phyloP scores from a whole-genome alignment of 1,140 invertebrate genomes.

The Brachystomella parvula region DNA sequence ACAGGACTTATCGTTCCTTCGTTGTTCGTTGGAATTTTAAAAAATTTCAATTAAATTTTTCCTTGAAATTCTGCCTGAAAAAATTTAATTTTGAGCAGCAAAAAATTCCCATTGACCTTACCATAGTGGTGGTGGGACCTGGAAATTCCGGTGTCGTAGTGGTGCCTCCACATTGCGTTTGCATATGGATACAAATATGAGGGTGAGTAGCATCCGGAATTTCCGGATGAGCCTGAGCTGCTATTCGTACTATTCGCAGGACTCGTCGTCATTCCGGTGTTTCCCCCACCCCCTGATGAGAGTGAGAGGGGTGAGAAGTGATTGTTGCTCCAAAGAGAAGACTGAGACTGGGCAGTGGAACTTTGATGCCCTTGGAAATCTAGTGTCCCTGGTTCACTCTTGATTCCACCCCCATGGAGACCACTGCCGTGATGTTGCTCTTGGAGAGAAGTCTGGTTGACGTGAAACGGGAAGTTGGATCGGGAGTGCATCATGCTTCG shows the following conservation, averaged over 20 bases:
- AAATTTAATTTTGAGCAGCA: no score
- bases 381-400: neutral
- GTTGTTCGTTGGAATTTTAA: no score
- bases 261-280: slow-evolving; percentile 23
- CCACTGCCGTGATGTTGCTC: neutral
- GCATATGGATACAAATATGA: slow-evolving; percentile 35
- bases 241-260: slow-evolving; percentile 37
- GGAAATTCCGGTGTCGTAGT: slow-evolving; percentile 34
- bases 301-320: neutral
- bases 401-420: neutral
- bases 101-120: slow-evolving; percentile 16
- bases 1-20: no score
- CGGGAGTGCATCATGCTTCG: slow-evolving; percentile 1
- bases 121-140: slow-evolving; percentile 35
- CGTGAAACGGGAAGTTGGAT: slow-evolving; percentile 2
- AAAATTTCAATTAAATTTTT: neutral
- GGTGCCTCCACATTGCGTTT: slow-evolving; percentile 38
- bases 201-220: slow-evolving; percentile 31
- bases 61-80: no score
- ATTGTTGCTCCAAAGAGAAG: neutral
- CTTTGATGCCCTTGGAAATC: neutral
- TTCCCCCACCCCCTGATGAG: neutral
- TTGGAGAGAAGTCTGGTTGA: neutral
- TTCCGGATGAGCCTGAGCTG: slow-evolving; percentile 28
- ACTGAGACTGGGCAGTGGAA: neutral